A percentile compares a stretch with the other conserved stretches of the same genome.
phyloP scores from a whole-genome alignment of 53 echinoderm and acorn worm species.

The Echinarachnius parma region DNA sequence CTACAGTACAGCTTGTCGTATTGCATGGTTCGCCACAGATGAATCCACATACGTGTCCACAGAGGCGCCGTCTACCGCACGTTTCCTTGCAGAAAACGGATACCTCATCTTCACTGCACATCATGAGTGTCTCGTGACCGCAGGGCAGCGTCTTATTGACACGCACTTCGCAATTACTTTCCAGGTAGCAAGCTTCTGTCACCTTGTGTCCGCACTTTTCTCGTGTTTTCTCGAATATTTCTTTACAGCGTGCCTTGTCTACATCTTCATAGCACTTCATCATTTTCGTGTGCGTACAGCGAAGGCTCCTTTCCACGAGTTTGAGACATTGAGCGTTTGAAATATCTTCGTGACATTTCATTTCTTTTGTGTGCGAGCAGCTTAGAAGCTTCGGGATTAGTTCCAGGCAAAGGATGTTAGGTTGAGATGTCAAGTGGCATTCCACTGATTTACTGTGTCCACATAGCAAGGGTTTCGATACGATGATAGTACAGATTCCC shows the following conservation, averaged over 20 bases:
- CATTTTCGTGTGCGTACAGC: too few species aligned
- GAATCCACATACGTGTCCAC: conserved; percentile 16
- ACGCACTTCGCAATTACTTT: conserved; percentile 14
- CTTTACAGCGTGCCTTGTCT: conserved; percentile 6
- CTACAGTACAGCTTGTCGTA: conserved; percentile 8
- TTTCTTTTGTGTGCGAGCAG: too few species aligned
- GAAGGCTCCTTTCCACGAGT: too few species aligned
- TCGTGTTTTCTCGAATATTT: background rate
- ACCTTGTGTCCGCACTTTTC: background rate
- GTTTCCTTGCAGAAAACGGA: background rate
- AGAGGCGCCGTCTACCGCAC: background rate
- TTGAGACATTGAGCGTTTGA: too few species aligned
- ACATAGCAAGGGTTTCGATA: too few species aligned
- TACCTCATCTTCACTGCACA: conserved; percentile 31
- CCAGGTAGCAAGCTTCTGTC: background rate
- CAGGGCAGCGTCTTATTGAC: conserved; percentile 48
- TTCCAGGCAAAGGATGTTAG: too few species aligned
- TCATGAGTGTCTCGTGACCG: conserved; percentile 34
- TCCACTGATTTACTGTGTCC: too few species aligned
- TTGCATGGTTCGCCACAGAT: conserved; percentile 24
- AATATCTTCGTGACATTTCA: too few species aligned
- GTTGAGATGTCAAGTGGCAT: too few species aligned
- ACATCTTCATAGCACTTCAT: background rate
- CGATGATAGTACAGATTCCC: too few species aligned
- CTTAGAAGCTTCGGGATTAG: too few species aligned